Base-by-base conservation (phyloP, 2,113 vertebrate genomes). In the Antigone vipio region DNA sequence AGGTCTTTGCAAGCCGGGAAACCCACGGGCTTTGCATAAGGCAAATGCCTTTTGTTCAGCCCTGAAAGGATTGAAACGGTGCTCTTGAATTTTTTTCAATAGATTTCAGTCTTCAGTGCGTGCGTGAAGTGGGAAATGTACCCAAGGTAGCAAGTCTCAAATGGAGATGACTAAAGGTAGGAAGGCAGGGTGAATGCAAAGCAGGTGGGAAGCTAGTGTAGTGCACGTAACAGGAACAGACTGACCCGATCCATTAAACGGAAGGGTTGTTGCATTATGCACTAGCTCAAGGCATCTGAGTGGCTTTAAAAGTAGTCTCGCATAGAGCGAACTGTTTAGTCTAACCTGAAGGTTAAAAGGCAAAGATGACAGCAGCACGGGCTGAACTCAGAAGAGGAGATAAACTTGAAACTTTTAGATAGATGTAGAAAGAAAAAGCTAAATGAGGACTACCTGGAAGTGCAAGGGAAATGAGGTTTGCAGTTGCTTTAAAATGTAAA, bases 171-270 rank as follows among this genome's bases (percentile, higher is more conserved):
- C 38, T 88, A 69, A 85, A 97, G 71, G 62, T 85, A 76, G 38
- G 23, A 88, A 85, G 45, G 26, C 67, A 88, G 58, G 21, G 73
- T 82, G 73, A 78, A 27, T 3, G 15, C 55, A 81, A 79, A 73
- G 69, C 83, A 88, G 81, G 85, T 89, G 84, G 58, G 58, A 91
- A 97, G 38, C 69, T 71, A 95, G 38, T 79, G 94, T 95, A 92
- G 94, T 97, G 92, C 94, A 94, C 35, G 32, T 97, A 95, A 97
- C 89, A 85, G 77, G 92, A 96, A 88, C 69, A 89, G 96, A 89
- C 95, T 93, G 74, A 95, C 66, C 71, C 0, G 5, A 85, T 95
- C 91, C 96, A 97, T 97, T 97, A 96, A 95, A 66, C 69, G 71
- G 84, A 71, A 74, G 32, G 9, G 83, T 82, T 95, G 49, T 79